These are phyloP conservation scores for Anabas testudineus DNA, from an alignment of 2,797 vertebrate genomes.

Conservation along the genomic window DNA sequence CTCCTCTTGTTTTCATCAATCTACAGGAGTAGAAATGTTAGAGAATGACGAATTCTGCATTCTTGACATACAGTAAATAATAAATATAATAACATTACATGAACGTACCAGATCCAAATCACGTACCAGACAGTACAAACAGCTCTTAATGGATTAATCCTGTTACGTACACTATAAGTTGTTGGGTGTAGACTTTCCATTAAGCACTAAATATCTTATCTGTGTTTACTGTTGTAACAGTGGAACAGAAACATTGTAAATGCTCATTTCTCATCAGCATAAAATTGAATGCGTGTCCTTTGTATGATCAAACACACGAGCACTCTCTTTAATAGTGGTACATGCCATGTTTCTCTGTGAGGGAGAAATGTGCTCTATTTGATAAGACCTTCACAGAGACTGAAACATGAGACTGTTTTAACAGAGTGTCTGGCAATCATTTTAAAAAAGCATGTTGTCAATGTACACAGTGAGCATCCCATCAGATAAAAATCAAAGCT, in stretches of 20 bases:
- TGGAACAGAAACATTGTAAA: conserved; percentile 21
- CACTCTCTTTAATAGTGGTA: not conserved
- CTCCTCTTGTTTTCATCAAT: no score
- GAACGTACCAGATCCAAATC: not conserved
- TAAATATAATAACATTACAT: no score
- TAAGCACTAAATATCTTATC: conserved; percentile 7
- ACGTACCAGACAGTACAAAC: not conserved
- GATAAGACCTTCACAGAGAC: conserved; percentile 37
- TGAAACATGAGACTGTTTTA: not conserved
- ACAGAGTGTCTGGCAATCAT: not conserved
- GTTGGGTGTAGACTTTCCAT: conserved; percentile 28
- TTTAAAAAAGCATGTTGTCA: conserved; percentile 1
- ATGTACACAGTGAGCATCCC: conserved; percentile 4
- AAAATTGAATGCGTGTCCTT: conserved; percentile 11
- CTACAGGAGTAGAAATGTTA: not conserved
- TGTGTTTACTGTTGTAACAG: conserved; percentile 1
- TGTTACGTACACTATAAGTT: not conserved
- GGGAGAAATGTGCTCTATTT: conserved; percentile 33
- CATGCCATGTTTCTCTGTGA: conserved; percentile 25
- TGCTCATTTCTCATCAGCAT: not conserved
- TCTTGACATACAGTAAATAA: no score
- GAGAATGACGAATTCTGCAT: no score
- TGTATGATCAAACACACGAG: conserved; percentile 8
- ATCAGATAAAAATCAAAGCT: conserved; percentile 14
- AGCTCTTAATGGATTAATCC: not conserved